Evolutionary conservation across 1,140 invertebrate species (phyloP).

Genomic region (Musca domestica): DNA sequence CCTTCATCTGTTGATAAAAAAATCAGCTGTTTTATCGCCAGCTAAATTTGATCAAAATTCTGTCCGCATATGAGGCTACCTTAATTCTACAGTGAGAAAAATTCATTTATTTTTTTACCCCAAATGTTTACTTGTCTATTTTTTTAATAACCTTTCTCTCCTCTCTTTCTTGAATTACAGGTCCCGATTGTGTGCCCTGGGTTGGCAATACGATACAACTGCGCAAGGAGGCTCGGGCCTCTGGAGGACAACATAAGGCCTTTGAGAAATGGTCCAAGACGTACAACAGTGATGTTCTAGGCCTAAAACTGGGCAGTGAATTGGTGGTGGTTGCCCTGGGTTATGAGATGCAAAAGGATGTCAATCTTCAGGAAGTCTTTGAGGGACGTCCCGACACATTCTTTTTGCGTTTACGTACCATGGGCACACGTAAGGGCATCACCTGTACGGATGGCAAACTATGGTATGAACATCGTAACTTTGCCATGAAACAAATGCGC

Average conservation of each 20-base stretch:
- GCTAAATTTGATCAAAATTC: too few species aligned
- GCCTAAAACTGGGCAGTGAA: conserved; percentile 65
- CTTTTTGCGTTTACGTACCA: conserved; percentile 67
- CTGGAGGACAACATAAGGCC: conserved; percentile 64
- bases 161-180: conserved; percentile 54
- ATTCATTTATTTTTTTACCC: too few species aligned
- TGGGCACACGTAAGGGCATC: conserved; percentile 65
- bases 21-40: too few species aligned
- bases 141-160: neutral
- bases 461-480: conserved; percentile 74
- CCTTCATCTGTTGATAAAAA: too few species aligned
- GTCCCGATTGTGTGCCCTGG: conserved; percentile 68
- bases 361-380: conserved; percentile 65
- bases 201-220: conserved; percentile 64
- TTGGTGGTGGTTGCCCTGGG: conserved; percentile 64
- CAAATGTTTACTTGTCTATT: neutral
- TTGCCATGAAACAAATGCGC: conserved; percentile 68
- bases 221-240: conserved; percentile 56
- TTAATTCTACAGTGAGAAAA: too few species aligned
- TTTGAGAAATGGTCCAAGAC: conserved; percentile 60
- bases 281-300: conserved; percentile 65
- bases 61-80: too few species aligned
- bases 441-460: conserved; percentile 72
- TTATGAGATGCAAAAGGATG: conserved; percentile 59
- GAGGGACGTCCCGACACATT: conserved; percentile 72